Conservation (phyloP, 2,113 vertebrate species). For the Eurystomus gularis region DNA sequence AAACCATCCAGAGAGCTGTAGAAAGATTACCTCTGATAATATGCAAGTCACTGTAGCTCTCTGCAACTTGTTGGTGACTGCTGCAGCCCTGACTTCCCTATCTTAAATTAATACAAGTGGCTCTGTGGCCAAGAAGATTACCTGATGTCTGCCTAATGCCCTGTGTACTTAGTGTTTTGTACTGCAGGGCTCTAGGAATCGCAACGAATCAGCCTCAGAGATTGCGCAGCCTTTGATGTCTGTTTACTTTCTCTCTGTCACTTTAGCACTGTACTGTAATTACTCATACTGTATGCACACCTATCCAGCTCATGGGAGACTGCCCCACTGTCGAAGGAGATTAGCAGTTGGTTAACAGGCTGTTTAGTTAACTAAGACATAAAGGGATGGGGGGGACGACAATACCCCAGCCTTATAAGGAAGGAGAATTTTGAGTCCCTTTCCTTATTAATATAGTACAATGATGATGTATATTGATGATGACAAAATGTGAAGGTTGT, state of each 20-base stretch:
- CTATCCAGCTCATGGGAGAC: not conserved
- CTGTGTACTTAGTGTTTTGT: not conserved
- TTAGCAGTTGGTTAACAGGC: not conserved
- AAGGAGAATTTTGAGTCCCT: not conserved
- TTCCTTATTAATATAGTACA: not conserved
- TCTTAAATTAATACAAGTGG: not conserved
- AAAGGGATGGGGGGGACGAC: accelerated
- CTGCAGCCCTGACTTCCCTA: not conserved
- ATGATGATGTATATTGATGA: not conserved
- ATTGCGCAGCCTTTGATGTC: not conserved
- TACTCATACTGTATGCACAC: not conserved
- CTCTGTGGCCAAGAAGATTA: not conserved
- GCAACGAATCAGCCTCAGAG: not conserved
- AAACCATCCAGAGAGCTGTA: not conserved
- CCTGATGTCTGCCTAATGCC: not conserved
- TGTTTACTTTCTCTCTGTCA: not conserved
- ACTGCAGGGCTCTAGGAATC: not conserved
- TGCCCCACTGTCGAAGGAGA: not conserved
- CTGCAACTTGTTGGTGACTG: not conserved
- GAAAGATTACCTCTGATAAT: not conserved
- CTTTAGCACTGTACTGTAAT: not conserved
- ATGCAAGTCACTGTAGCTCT: not conserved
- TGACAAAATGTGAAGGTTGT: not conserved
- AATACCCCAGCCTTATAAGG: not conserved
- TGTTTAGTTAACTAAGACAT: not conserved